phyloP scores from a whole-genome alignment of 2,113 vertebrate species.

The Bujurquina vittata region DNA sequence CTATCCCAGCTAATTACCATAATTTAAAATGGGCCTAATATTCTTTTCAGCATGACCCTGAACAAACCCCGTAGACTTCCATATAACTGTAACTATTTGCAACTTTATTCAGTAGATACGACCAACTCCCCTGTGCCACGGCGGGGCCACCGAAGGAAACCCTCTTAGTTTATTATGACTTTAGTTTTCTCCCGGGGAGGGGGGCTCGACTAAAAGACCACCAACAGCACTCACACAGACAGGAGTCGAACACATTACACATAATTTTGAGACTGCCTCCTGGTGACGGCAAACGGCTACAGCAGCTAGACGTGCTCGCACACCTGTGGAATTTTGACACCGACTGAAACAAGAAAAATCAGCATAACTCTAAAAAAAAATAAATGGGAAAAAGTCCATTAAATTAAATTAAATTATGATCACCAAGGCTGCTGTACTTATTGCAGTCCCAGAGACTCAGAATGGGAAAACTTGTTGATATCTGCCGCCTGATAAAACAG shows the following conservation, averaged over 20 bases:
- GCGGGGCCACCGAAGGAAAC: no score
- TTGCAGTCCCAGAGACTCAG: background rate
- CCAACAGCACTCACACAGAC: no score
- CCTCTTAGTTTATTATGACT: no score
- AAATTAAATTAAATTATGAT: background rate
- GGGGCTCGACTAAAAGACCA: no score
- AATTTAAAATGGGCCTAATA: background rate
- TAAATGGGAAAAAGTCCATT: background rate
- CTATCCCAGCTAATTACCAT: background rate
- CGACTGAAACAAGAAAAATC: background rate
- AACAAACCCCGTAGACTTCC: background rate
- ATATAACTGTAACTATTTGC: background rate
- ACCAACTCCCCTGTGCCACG: no score
- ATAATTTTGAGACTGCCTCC: no score
- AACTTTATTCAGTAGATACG: background rate
- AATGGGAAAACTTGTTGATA: background rate
- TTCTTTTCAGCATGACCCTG: background rate
- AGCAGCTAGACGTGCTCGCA: no score
- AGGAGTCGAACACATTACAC: no score
- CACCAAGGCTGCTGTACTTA: fast-evolving
- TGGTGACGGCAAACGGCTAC: no score
- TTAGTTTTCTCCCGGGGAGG: no score
- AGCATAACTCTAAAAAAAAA: no score
- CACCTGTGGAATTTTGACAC: no score
- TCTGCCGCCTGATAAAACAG: background rate